phyloP scores from a whole-genome alignment of 2,888 invertebrate genomes.

The Actias luna region DNA sequence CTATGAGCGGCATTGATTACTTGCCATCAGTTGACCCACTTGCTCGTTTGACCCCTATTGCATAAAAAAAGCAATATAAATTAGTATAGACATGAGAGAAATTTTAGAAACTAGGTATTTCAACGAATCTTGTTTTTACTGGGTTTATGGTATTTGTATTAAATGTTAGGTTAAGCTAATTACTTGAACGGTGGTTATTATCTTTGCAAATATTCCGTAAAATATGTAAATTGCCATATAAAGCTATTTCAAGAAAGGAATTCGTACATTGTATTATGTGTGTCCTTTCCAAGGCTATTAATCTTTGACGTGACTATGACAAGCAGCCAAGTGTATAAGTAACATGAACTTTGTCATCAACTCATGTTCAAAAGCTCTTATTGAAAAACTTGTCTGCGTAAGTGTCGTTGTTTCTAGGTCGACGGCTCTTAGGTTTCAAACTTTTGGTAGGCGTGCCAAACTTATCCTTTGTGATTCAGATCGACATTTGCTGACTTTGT shows the following conservation, averaged over 20 bases:
- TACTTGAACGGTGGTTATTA: neutral
- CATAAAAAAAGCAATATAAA: too few relatives aligned
- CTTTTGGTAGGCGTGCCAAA: slow-evolving; percentile 52
- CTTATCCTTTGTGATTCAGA: slow-evolving; percentile 50
- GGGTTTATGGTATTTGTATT: neutral
- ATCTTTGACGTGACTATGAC: slow-evolving; percentile 4
- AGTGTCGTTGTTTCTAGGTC: slow-evolving; percentile 59
- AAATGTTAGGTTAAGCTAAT: neutral
- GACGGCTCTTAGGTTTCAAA: slow-evolving; percentile 39
- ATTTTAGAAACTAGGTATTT: too few relatives aligned
- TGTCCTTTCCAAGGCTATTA: slow-evolving; percentile 1
- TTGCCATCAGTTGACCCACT: too few relatives aligned
- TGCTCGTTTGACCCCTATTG: too few relatives aligned
- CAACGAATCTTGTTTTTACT: too few relatives aligned
- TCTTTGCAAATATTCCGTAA: neutral
- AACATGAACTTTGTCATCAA: slow-evolving; percentile 51
- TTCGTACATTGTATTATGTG: neutral
- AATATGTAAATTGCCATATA: neutral
- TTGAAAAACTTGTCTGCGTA: slow-evolving; percentile 64
- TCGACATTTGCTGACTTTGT: slow-evolving; percentile 38
- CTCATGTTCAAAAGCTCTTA: slow-evolving; percentile 55
- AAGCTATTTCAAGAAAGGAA: neutral
- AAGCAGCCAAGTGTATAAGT: slow-evolving; percentile 28
- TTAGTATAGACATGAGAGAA: too few relatives aligned
- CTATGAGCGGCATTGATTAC: too few relatives aligned